These are phyloP conservation scores for Meteorus cinctellus DNA, from an alignment of 2,888 invertebrate genomes.

Conservation along the genomic window DNA sequence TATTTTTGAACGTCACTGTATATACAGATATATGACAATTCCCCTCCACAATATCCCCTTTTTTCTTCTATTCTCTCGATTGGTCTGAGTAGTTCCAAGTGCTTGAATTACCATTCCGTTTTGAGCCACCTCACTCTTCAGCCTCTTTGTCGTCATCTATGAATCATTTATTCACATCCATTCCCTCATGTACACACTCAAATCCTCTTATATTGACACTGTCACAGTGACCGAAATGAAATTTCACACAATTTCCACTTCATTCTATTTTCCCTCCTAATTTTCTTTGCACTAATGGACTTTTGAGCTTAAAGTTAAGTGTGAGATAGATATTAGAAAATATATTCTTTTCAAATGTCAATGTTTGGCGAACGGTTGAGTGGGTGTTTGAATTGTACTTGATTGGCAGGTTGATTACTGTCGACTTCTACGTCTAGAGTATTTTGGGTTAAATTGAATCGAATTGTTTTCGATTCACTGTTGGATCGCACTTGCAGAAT, in stretches of 20 bases:
- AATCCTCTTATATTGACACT: background rate
- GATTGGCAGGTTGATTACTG: background rate
- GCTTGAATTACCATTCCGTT: conserved; percentile 3
- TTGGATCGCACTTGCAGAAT: background rate
- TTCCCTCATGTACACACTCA: background rate
- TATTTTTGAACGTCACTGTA: no score
- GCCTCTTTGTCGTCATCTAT: background rate
- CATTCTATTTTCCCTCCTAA: background rate
- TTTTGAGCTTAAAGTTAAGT: no score
- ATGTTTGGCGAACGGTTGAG: background rate
- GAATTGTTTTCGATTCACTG: background rate
- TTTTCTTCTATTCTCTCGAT: background rate
- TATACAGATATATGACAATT: background rate
- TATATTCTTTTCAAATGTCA: no score
- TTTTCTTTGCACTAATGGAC: no score
- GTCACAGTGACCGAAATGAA: background rate
- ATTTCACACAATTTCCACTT: background rate
- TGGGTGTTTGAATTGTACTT: background rate
- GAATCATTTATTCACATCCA: background rate
- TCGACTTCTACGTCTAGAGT: background rate
- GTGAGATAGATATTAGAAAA: no score
- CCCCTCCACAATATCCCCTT: conserved; percentile 6
- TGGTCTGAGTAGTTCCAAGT: background rate
- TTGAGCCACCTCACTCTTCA: background rate
- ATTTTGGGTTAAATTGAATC: background rate